Conservation (phyloP, 2,797 vertebrate genomes). For the Lates japonicus region DNA sequence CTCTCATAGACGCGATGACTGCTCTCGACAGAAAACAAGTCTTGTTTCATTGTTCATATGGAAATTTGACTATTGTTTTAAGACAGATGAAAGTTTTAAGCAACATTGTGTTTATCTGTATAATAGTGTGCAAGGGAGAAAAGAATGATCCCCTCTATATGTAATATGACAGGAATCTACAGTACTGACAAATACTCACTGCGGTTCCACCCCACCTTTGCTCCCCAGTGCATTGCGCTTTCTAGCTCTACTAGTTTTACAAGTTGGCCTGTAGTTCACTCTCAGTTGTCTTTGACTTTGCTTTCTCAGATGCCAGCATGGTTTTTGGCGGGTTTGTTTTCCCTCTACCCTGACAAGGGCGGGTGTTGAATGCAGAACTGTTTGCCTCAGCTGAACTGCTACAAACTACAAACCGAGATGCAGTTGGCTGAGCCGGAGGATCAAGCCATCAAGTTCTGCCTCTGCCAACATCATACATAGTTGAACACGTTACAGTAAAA, state of each 20-base stretch:
- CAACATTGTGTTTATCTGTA: neutral
- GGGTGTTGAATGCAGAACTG: too few relatives aligned
- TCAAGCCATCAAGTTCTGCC: neutral
- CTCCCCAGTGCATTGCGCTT: neutral
- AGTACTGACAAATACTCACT: too few relatives aligned
- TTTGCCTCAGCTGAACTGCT: neutral
- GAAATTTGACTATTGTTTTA: too few relatives aligned
- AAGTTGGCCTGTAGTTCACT: neutral
- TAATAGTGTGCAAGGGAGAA: neutral
- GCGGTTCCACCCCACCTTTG: neutral
- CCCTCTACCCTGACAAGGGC: neutral
- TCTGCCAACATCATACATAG: neutral
- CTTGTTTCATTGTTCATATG: neutral
- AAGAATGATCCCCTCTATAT: neutral
- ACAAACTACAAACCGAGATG: neutral
- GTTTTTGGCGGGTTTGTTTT: neutral
- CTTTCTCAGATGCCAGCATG: neutral
- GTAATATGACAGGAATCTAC: neutral
- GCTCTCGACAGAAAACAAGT: neutral
- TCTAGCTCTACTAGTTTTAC: constrained; percentile 42
- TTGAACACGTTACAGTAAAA: neutral
- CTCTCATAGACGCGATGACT: neutral
- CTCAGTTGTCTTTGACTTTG: neutral
- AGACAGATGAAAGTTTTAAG: neutral
- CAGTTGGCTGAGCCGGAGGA: neutral